Conservation (phyloP, 2,113 vertebrate genomes). For the Phycodurus eques region DNA sequence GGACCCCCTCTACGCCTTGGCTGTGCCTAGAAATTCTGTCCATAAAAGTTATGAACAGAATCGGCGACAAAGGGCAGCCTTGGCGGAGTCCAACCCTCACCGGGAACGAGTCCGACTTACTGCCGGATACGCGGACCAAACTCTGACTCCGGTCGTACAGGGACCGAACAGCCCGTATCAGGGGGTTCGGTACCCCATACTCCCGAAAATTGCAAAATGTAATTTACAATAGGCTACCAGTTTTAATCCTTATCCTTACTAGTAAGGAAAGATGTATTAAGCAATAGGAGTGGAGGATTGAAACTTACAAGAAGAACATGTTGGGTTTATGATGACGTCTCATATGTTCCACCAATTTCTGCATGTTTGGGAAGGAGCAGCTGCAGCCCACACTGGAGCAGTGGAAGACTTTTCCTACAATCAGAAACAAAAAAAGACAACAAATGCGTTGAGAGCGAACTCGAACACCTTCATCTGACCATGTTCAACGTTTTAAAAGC, state of each 20-base stretch:
- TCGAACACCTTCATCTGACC: background rate
- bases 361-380: slow-evolving; percentile 86
- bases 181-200: too few species aligned
- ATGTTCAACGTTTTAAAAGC: background rate
- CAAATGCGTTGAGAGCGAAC: background rate
- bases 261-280: background rate
- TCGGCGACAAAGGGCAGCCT: too few species aligned
- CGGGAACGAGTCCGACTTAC: too few species aligned
- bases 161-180: too few species aligned
- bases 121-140: too few species aligned
- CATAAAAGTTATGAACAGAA: too few species aligned
- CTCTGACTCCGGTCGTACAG: too few species aligned
- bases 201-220: background rate
- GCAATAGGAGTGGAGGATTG: background rate
- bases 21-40: too few species aligned
- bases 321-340: slow-evolving; percentile 94
- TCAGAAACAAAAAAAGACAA: too few species aligned
- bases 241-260: background rate
- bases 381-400: slow-evolving; percentile 82
- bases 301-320: slow-evolving; percentile 90
- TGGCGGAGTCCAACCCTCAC: too few species aligned
- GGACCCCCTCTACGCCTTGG: too few species aligned
- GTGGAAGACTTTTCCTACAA: slow-evolving; percentile 54
- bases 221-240: background rate
- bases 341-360: slow-evolving; percentile 87